Conservation (phyloP, 2,888 invertebrate species). For the Ametastegia equiseti region DNA sequence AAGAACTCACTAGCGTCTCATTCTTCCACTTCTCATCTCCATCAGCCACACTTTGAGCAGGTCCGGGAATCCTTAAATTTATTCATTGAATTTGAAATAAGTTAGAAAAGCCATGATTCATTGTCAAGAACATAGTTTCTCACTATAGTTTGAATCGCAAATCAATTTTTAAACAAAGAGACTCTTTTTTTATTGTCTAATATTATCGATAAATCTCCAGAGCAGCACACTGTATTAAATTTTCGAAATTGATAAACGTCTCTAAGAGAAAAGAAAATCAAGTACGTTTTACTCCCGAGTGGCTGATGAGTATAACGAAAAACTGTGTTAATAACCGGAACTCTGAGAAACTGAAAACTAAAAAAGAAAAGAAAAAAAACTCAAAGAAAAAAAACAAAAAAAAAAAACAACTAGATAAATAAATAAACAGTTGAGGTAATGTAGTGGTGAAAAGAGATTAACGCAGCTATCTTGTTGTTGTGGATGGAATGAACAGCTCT, state of each 20-base stretch:
- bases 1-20: constrained; percentile 66
- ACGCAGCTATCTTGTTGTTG: constrained; percentile 76
- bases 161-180: too few species aligned
- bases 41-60: constrained; percentile 59
- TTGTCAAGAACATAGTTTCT: too few species aligned
- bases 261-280: not conserved
- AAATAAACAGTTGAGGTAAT: constrained; percentile 66
- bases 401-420: constrained; percentile 46
- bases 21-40: constrained; percentile 63
- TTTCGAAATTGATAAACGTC: not conserved
- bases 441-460: constrained; percentile 71
- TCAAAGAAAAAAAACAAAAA: not conserved
- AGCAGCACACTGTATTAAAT: too few species aligned
- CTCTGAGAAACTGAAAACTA: constrained; percentile 51
- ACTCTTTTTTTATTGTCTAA: too few species aligned
- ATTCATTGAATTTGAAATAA: too few species aligned
- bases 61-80: not conserved
- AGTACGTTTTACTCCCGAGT: constrained; percentile 48
- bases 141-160: too few species aligned
- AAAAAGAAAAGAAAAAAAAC: constrained; percentile 55
- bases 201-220: too few species aligned
- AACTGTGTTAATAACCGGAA: constrained; percentile 44
- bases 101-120: too few species aligned
- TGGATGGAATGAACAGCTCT: constrained; percentile 75
- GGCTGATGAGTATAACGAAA: constrained; percentile 61